Conservation (phyloP, 2,797 vertebrate genomes). For the Anniella stebbinsi region DNA sequence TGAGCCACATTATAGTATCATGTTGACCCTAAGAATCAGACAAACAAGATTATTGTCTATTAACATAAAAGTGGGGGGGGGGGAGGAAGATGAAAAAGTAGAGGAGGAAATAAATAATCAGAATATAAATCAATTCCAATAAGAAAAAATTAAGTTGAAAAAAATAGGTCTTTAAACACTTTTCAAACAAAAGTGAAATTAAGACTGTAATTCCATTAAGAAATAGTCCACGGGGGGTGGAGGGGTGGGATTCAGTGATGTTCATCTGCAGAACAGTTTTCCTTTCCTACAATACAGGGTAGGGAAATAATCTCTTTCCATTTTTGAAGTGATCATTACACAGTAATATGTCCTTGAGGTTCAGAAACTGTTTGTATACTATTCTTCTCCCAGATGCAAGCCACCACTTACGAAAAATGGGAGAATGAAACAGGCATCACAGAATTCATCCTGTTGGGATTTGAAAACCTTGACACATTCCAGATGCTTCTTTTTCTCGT, state of each 20-base stretch:
- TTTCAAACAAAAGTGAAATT: not conserved
- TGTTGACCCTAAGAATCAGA: not conserved
- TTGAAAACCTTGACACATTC: conserved; percentile 49
- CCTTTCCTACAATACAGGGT: too few relatives aligned
- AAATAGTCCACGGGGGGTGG: not conserved
- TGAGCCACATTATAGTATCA: not conserved
- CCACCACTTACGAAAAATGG: not conserved
- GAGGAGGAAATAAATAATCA: not conserved
- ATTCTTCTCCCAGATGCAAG: not conserved
- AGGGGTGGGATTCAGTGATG: not conserved
- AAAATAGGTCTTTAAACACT: not conserved
- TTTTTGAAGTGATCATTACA: too few relatives aligned
- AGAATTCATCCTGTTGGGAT: conserved; percentile 57
- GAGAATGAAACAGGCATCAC: conserved; percentile 53
- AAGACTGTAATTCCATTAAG: not conserved
- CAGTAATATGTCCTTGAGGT: not conserved
- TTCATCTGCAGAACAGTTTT: not conserved
- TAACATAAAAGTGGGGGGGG: not conserved
- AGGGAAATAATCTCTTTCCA: not conserved
- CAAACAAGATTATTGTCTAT: not conserved
- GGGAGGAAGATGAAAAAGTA: not conserved
- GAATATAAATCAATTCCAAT: not conserved
- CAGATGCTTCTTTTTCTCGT: conserved; percentile 44
- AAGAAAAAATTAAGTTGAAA: not conserved
- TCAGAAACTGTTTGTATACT: not conserved